Percentiles rank a stretch among this genome's conserved stretches.
Evolutionary conservation across 2,888 invertebrate species (phyloP).

Genomic region (Caenorhabditis panamensis): DNA sequence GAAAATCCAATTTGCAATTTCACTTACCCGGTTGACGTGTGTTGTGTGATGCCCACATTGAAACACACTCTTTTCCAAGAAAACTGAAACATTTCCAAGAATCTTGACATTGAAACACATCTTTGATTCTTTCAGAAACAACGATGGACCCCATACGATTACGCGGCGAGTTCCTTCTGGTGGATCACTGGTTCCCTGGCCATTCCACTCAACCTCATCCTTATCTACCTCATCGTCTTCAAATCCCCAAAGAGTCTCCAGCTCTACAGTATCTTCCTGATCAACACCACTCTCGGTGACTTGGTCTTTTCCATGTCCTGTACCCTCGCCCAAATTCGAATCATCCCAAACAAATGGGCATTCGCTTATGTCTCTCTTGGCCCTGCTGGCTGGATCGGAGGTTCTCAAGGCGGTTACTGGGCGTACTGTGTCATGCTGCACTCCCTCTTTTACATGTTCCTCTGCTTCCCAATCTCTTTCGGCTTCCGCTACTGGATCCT

Average conservation of each 20-base stretch:
- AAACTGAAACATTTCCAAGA: slow-evolving; percentile 4
- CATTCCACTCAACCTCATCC: slow-evolving; percentile 58
- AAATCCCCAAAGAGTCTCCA: slow-evolving; percentile 55
- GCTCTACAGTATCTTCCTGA: slow-evolving; percentile 64
- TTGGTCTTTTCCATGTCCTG: slow-evolving; percentile 61
- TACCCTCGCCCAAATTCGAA: slow-evolving; percentile 69
- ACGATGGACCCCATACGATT: slow-evolving; percentile 58
- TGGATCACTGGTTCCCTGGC: slow-evolving; percentile 60
- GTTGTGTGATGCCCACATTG: slow-evolving; percentile 18
- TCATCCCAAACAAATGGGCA: slow-evolving; percentile 74
- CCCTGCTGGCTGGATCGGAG: slow-evolving; percentile 63
- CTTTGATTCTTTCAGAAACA: slow-evolving; percentile 39
- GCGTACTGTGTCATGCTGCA: slow-evolving; percentile 68
- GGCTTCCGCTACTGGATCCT: slow-evolving; percentile 74
- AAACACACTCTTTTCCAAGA: slow-evolving; percentile 5
- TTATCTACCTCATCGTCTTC: slow-evolving; percentile 60
- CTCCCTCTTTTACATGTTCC: slow-evolving; percentile 71
- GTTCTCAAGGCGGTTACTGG: slow-evolving; percentile 56
- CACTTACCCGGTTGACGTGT: slow-evolving; percentile 14
- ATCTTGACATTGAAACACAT: background rate
- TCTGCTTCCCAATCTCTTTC: slow-evolving; percentile 73
- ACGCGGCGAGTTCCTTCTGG: slow-evolving; percentile 51
- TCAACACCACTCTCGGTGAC: slow-evolving; percentile 65
- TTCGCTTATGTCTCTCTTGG: slow-evolving; percentile 74
- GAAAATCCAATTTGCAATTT: slow-evolving; percentile 14